phyloP scores from a whole-genome alignment of 2,888 invertebrate species.

The Spodoptera littoralis region DNA sequence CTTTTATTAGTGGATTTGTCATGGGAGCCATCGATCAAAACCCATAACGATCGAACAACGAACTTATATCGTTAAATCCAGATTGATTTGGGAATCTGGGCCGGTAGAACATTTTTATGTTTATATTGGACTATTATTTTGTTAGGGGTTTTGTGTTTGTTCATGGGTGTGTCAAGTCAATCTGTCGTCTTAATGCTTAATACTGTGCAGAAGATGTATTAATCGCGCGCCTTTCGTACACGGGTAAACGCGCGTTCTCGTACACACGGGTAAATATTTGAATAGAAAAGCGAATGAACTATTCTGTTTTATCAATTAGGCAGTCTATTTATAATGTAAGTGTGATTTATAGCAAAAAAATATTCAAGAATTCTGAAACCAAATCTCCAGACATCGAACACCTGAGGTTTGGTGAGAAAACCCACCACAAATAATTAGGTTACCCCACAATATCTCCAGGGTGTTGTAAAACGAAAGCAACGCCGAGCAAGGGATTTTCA shows the following conservation, averaged over 20 bases:
- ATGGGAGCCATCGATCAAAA: slow-evolving; percentile 68
- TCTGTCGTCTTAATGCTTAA: too few species aligned
- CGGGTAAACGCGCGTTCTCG: too few species aligned
- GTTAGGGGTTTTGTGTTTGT: slow-evolving; percentile 1
- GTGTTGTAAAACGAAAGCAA: slow-evolving; percentile 5
- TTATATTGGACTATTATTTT: slow-evolving; percentile 15
- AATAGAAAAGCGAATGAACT: too few species aligned
- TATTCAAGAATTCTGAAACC: too few species aligned
- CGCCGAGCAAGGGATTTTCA: slow-evolving; percentile 16
- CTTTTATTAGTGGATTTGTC: slow-evolving; percentile 75
- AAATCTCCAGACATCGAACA: too few species aligned
- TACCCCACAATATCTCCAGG: slow-evolving; percentile 21
- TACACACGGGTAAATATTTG: too few species aligned
- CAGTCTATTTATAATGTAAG: too few species aligned
- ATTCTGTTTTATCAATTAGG: too few species aligned
- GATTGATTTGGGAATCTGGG: slow-evolving; percentile 54
- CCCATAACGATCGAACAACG: slow-evolving; percentile 56
- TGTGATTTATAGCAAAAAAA: too few species aligned
- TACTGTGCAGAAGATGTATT: too few species aligned
- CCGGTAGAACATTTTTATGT: slow-evolving; percentile 40
- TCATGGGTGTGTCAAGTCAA: not conserved
- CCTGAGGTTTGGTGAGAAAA: not conserved
- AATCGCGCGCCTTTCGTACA: too few species aligned
- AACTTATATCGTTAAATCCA: slow-evolving; percentile 55
- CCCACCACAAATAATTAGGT: slow-evolving; percentile 23